These are phyloP conservation scores for Aramus guarauna DNA, from an alignment of 2,113 vertebrate species.

Conservation along the genomic window DNA sequence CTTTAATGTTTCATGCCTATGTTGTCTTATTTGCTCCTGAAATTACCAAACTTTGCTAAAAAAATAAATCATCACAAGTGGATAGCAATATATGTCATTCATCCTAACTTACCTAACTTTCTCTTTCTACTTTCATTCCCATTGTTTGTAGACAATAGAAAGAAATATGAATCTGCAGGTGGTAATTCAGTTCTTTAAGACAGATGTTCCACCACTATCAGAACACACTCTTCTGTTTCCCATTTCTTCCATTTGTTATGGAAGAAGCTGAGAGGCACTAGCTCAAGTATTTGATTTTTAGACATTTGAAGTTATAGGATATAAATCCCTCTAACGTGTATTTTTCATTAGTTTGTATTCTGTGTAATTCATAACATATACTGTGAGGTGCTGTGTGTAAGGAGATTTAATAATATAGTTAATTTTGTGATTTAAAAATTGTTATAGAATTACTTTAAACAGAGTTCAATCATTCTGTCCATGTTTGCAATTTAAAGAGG, in stretches of 20 bases:
- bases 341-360: neutral
- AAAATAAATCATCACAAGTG: neutral
- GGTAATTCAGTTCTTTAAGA: neutral
- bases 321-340: neutral
- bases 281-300: neutral
- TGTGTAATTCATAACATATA: neutral
- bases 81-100: neutral
- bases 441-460: neutral
- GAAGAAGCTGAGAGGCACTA: neutral
- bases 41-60: neutral
- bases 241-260: neutral
- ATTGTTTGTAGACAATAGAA: neutral
- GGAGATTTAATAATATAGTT: neutral
- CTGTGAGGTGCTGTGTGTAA: neutral
- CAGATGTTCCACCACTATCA: neutral
- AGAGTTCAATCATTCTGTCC: neutral
- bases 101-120: neutral
- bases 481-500: neutral
- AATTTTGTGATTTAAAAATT: neutral
- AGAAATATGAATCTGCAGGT: neutral
- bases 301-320: neutral
- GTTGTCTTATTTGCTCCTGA: neutral
- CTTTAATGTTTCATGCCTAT: neutral
- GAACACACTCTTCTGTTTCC: neutral
- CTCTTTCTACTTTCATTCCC: neutral